Evolutionary conservation across 2,113 vertebrate genomes (phyloP).

Genomic region (Pavo muticus): DNA sequence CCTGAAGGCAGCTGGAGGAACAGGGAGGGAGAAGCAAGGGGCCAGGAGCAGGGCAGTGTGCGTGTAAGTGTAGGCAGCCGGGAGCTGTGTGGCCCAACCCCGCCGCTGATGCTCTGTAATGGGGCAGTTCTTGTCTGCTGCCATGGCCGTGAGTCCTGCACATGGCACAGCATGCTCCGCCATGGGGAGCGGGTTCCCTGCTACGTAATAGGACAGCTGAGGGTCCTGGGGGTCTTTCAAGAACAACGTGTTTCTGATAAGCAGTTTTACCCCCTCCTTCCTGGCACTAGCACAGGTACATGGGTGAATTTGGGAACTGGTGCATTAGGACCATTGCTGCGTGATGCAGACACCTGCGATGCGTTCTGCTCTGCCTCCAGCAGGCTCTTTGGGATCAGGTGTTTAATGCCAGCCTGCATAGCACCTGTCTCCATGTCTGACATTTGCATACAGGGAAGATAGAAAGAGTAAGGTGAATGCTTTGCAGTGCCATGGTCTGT

Average conservation of each 20-base stretch:
- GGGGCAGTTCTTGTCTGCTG: neutral
- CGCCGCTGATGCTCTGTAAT: accelerated
- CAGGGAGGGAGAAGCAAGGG: neutral
- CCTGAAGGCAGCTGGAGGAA: neutral
- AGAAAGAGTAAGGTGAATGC: neutral
- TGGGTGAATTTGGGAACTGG: neutral
- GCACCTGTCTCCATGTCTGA: neutral
- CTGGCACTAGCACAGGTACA: neutral
- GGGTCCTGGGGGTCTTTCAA: neutral
- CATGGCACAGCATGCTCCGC: neutral
- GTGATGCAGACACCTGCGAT: accelerated
- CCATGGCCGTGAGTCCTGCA: neutral
- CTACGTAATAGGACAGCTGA: neutral
- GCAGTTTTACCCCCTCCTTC: neutral
- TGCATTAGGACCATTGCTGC: neutral
- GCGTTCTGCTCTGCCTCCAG: neutral
- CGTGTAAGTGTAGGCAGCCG: neutral
- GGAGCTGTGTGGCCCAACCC: neutral
- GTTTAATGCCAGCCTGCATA: neutral
- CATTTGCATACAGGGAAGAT: neutral
- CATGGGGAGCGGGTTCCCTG: accelerated
- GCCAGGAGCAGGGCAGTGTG: neutral
- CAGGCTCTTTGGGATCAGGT: neutral
- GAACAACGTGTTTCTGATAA: neutral
- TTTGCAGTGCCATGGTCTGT: neutral